A percentile compares a stretch with the other conserved stretches of the same genome.
These are phyloP conservation scores for Apeira syringaria DNA, from an alignment of 2,888 invertebrate species.

Conservation along the genomic window DNA sequence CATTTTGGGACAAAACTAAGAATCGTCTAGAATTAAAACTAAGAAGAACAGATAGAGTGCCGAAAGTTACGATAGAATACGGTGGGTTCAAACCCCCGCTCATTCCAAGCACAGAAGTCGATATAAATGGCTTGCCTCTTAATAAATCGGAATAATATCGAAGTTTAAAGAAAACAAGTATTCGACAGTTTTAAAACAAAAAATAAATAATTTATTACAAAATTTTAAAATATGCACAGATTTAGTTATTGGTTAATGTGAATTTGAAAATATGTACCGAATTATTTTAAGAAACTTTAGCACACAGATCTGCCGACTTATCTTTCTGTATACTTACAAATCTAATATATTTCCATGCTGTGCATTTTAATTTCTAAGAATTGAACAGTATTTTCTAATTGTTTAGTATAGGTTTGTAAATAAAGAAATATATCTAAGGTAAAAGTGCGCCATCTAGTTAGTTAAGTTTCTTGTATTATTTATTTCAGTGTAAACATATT, in stretches of 20 bases:
- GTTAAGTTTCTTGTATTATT: constrained; percentile 28
- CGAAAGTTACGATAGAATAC: constrained; percentile 86
- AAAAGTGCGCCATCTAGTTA: constrained; percentile 29
- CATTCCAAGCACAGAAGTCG: constrained; percentile 91
- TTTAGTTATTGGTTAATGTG: not conserved
- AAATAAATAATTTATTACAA: constrained; percentile 5
- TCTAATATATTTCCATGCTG: too few species aligned
- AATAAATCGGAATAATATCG: constrained; percentile 47
- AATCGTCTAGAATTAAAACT: constrained; percentile 67
- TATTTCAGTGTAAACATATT: constrained; percentile 25
- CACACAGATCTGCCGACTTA: too few species aligned
- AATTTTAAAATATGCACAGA: not conserved
- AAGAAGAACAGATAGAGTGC: constrained; percentile 83
- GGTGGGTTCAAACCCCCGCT: constrained; percentile 92
- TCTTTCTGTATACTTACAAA: too few species aligned
- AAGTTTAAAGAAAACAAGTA: not conserved
- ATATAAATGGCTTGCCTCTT: constrained; percentile 87
- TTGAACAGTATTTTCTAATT: constrained; percentile 17
- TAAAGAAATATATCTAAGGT: constrained; percentile 3
- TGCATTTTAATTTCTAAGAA: not conserved
- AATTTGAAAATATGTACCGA: not conserved
- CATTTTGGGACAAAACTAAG: constrained; percentile 50
- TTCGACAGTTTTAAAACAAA: constrained; percentile 6
- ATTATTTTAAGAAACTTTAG: too few species aligned
- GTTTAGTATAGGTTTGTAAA: constrained; percentile 1